phyloP scores from a whole-genome alignment of 2,888 invertebrate genomes.

The Acleris holmiana region DNA sequence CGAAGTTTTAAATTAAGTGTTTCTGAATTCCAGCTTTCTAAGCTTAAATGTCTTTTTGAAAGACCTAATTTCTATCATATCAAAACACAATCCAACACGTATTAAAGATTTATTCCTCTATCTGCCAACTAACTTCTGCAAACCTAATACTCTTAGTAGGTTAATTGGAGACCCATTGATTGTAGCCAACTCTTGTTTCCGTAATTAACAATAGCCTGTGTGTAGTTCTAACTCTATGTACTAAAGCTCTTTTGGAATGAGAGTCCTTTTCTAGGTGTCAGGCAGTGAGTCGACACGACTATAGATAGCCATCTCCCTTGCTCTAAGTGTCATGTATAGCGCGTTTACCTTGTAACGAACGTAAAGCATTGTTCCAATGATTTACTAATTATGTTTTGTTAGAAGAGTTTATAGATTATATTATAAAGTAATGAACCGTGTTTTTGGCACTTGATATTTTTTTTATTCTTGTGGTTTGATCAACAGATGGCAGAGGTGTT shows the following conservation, averaged over 20 bases:
- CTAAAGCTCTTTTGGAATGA: constrained; percentile 5
- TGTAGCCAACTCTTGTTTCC: constrained; percentile 30
- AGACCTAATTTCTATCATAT: neutral
- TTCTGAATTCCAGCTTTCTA: no score
- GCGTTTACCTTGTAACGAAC: constrained; percentile 32
- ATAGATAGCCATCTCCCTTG: constrained; percentile 38
- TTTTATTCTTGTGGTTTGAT: neutral
- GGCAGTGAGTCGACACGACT: constrained; percentile 36
- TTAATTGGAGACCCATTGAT: constrained; percentile 55
- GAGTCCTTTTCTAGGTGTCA: constrained; percentile 39
- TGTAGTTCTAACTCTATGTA: neutral
- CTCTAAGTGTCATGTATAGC: constrained; percentile 39
- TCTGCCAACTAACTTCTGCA: constrained; percentile 27
- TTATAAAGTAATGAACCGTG: neutral
- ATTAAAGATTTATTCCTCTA: constrained; percentile 27
- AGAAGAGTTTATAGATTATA: neutral
- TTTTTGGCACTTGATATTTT: neutral
- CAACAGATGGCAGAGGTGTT: no score
- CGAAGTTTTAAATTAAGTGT: neutral
- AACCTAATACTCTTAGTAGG: constrained; percentile 43
- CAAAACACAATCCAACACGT: constrained; percentile 26
- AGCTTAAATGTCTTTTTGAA: neutral
- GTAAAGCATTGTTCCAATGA: constrained; percentile 28
- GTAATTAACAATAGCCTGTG: constrained; percentile 3
- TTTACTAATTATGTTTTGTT: constrained; percentile 29